Evolutionary conservation across 2,888 invertebrate genomes (phyloP).

Genomic region (Volucella bombylans): DNA sequence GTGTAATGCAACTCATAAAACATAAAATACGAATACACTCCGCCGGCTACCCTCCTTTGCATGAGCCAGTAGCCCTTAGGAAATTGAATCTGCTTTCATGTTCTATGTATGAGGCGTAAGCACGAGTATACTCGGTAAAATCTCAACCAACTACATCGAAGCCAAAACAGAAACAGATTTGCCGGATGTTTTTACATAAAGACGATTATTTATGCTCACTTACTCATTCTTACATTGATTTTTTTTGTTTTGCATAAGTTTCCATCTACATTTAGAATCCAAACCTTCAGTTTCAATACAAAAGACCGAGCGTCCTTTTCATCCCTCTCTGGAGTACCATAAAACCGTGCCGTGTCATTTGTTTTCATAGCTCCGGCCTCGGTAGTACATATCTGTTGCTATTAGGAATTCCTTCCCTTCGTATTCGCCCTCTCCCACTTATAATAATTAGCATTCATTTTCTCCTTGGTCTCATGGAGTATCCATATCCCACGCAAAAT

Average conservation of each 20-base stretch:
- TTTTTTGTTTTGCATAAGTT: conserved; percentile 12
- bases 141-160: too few relatives aligned
- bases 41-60: too few relatives aligned
- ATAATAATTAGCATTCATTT: conserved; percentile 17
- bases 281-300: not conserved
- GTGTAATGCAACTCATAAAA: too few relatives aligned
- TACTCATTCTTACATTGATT: conserved; percentile 8
- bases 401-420: conserved; percentile 5
- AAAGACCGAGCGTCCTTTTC: conserved; percentile 5
- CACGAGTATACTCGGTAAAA: too few relatives aligned
- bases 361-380: conserved; percentile 25
- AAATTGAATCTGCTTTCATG: too few relatives aligned
- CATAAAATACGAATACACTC: too few relatives aligned
- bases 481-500: conserved; percentile 40
- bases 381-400: conserved; percentile 39
- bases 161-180: too few relatives aligned
- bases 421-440: too few relatives aligned
- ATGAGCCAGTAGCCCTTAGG: too few relatives aligned
- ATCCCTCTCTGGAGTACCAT: not conserved
- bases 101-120: too few relatives aligned
- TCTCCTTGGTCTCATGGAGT: not conserved
- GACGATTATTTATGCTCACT: conserved; percentile 15
- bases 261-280: not conserved
- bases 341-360: conserved; percentile 31
- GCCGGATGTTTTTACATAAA: conserved; percentile 2